These are phyloP conservation scores for Danio kyathit DNA, from an alignment of 2,797 vertebrate genomes.

Conservation along the genomic window DNA sequence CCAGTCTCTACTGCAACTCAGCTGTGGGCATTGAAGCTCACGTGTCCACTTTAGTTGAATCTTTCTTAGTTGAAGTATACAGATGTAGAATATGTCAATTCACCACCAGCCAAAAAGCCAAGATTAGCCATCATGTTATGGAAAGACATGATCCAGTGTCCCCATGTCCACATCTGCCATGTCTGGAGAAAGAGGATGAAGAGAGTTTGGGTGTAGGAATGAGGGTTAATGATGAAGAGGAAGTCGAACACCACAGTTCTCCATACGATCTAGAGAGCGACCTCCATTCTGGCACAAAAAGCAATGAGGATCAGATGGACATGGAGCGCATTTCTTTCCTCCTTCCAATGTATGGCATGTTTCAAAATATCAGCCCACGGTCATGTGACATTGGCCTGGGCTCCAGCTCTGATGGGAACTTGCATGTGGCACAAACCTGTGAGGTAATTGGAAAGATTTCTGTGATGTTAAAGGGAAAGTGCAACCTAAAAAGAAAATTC, in stretches of 20 bases:
- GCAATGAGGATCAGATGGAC: constrained; percentile 72
- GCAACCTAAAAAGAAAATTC: not conserved
- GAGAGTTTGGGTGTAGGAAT: constrained; percentile 32
- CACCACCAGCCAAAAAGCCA: constrained; percentile 70
- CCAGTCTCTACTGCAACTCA: constrained; percentile 67
- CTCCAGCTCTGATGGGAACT: constrained; percentile 57
- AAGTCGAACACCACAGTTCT: constrained; percentile 46
- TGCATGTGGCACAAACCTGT: constrained; percentile 69
- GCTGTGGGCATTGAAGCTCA: constrained; percentile 64
- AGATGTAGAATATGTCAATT: constrained; percentile 76
- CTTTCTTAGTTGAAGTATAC: constrained; percentile 76
- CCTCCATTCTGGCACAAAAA: constrained; percentile 70
- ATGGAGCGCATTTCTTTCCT: constrained; percentile 69
- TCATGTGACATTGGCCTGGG: constrained; percentile 69
- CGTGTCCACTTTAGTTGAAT: constrained; percentile 69
- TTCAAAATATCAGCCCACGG: constrained; percentile 70
- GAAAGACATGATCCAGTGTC: constrained; percentile 52
- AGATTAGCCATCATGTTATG: constrained; percentile 68
- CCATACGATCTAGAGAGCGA: constrained; percentile 58
- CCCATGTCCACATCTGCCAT: constrained; percentile 23
- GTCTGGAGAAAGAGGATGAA: constrained; percentile 54
- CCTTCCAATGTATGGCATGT: constrained; percentile 71
- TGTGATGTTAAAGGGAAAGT: constrained; percentile 12
- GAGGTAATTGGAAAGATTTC: constrained; percentile 66
- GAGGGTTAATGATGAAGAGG: constrained; percentile 48